phyloP scores from a whole-genome alignment of 1,140 invertebrate genomes.

The Trachymyrmex cornetzi region DNA sequence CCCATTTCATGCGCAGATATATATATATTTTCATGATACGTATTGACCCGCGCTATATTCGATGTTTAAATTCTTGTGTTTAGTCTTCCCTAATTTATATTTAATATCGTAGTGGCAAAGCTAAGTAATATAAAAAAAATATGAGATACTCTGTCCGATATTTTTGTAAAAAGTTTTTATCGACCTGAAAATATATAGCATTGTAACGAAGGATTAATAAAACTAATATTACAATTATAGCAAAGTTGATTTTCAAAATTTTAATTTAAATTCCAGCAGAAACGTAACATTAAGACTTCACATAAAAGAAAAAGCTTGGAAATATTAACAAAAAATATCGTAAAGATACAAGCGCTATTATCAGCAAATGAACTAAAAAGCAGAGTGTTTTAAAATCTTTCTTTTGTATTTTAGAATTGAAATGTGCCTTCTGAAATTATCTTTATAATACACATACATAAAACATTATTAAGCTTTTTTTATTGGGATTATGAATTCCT shows the following conservation, averaged over 20 bases:
- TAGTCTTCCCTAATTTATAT: background rate
- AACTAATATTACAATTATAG: background rate
- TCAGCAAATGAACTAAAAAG: background rate
- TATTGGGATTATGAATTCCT: background rate
- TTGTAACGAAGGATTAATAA: background rate
- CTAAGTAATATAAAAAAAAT: slow-evolving; percentile 13
- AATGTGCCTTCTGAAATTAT: background rate
- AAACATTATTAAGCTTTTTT: background rate
- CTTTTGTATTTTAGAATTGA: background rate
- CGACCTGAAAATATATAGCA: background rate
- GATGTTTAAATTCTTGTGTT: background rate
- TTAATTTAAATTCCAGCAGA: background rate
- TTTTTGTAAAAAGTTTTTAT: background rate
- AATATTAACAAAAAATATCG: background rate
- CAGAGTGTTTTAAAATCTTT: background rate
- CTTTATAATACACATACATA: background rate
- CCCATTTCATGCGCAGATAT: background rate
- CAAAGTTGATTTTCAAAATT: slow-evolving; percentile 4
- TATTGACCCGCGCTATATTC: background rate
- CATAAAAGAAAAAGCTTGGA: background rate
- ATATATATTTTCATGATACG: background rate
- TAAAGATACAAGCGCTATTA: background rate
- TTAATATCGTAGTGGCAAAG: slow-evolving; percentile 4
- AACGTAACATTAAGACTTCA: background rate
- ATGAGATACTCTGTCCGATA: background rate